Percentiles rank a stretch among this genome's conserved stretches.
These are phyloP conservation scores for Tridacna crocea DNA, from an alignment of 2,888 invertebrate genomes.

Conservation along the genomic window DNA sequence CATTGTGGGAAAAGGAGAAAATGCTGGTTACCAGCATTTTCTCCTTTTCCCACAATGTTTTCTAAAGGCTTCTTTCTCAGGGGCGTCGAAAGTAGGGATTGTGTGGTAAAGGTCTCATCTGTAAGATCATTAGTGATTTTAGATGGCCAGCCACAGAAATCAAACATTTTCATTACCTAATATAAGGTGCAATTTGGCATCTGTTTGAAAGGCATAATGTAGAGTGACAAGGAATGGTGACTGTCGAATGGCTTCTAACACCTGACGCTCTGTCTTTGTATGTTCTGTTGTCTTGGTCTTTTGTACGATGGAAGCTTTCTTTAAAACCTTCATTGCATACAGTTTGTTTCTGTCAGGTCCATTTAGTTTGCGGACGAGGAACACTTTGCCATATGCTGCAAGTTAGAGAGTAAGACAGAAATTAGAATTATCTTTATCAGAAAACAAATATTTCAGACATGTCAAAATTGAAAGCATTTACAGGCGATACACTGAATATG, in stretches of 20 bases:
- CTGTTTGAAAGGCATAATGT: conserved; percentile 99
- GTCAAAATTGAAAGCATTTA: too few species aligned
- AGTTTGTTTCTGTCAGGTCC: conserved; percentile 93
- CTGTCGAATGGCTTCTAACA: conserved; percentile 96
- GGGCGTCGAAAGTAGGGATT: background rate
- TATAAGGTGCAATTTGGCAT: conserved; percentile 97
- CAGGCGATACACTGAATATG: too few species aligned
- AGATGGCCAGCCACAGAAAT: too few species aligned
- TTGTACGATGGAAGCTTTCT: conserved; percentile 96
- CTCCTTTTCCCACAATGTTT: background rate
- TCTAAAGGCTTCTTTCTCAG: background rate
- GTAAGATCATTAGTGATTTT: background rate
- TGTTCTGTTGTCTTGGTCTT: conserved; percentile 89
- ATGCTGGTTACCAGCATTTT: background rate
- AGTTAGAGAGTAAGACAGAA: conserved; percentile 23
- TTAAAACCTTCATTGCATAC: conserved; percentile 99
- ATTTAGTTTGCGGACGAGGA: conserved; percentile 95
- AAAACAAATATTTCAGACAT: too few species aligned
- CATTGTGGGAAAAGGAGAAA: background rate
- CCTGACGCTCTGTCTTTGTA: conserved; percentile 98
- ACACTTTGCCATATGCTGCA: conserved; percentile 89
- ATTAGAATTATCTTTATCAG: background rate
- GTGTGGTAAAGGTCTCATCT: background rate
- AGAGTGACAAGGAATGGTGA: conserved; percentile 98
- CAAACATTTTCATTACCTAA: conserved; percentile 88